Evolutionary conservation across 2,113 vertebrate genomes (phyloP).

Genomic region (Phoenicopterus ruber): DNA sequence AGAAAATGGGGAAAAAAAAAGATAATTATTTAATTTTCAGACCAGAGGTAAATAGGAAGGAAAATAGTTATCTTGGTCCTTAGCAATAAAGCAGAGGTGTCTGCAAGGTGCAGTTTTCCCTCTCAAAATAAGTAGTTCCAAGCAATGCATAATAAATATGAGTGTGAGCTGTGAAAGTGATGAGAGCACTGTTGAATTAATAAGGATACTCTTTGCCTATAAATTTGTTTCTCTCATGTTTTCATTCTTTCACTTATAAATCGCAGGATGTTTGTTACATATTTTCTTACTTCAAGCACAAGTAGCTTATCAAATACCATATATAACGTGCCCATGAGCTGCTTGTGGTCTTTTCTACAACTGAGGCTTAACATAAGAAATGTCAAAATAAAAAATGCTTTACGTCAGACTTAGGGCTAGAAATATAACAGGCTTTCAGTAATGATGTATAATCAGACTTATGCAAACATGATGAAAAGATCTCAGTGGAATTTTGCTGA

Average conservation of each 20-base stretch:
- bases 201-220: neutral
- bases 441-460: neutral
- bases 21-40: neutral
- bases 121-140: slow-evolving; percentile 2
- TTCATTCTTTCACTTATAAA: slow-evolving; percentile 19
- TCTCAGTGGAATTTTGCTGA: neutral
- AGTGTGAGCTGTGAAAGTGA: neutral
- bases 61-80: neutral
- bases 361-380: neutral
- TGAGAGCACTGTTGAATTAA: neutral
- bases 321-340: neutral
- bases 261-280: neutral
- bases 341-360: neutral
- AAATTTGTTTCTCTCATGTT: neutral
- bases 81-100: neutral
- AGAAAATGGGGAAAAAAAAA: neutral
- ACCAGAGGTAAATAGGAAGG: neutral
- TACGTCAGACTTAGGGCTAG: neutral
- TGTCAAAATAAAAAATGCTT: neutral
- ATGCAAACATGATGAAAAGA: neutral
- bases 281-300: neutral
- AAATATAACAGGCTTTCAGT: neutral
- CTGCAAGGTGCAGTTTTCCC: neutral
- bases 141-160: neutral
- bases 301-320: neutral